phyloP scores from a whole-genome alignment of 2,113 vertebrate species.

The Tupaia chinensis region DNA sequence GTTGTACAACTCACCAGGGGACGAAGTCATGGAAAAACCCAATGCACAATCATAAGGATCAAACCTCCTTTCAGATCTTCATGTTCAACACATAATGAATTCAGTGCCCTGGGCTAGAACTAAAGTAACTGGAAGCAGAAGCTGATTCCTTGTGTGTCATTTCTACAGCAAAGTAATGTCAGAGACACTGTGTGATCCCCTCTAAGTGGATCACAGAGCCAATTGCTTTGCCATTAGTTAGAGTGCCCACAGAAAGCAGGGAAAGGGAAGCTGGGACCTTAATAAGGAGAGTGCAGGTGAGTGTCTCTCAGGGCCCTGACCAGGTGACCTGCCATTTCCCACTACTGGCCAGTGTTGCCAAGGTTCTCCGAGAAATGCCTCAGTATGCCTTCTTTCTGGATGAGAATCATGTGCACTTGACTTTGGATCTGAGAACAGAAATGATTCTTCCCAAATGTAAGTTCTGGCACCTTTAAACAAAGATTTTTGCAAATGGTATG shows the following conservation, averaged over 20 bases:
- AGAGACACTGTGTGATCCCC: not conserved
- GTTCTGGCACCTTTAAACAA: not conserved
- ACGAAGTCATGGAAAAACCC: not conserved
- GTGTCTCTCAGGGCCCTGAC: not conserved
- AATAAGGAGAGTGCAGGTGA: accelerated
- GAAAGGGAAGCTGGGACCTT: not conserved
- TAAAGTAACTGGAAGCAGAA: slow-evolving; percentile 48
- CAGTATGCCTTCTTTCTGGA: not conserved
- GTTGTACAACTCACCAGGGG: not conserved
- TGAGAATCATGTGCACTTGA: not conserved
- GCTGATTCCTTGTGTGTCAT: not conserved
- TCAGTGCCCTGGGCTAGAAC: slow-evolving; percentile 53
- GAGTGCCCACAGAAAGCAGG: not conserved
- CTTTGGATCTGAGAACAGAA: slow-evolving; percentile 1
- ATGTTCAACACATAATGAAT: slow-evolving; percentile 24
- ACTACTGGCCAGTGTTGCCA: not conserved
- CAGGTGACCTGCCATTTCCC: accelerated
- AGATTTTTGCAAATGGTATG: not conserved
- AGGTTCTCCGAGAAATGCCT: not conserved
- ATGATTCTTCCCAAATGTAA: not conserved
- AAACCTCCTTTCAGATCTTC: slow-evolving; percentile 19
- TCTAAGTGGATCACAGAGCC: slow-evolving; percentile 13
- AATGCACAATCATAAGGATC: not conserved
- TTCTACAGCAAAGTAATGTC: slow-evolving; percentile 49
- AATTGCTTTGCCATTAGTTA: slow-evolving; percentile 26